A percentile compares a stretch with the other conserved stretches of the same genome.
Conservation (phyloP, 2,113 vertebrate species). For the Xyrauchen texanus region DNA sequence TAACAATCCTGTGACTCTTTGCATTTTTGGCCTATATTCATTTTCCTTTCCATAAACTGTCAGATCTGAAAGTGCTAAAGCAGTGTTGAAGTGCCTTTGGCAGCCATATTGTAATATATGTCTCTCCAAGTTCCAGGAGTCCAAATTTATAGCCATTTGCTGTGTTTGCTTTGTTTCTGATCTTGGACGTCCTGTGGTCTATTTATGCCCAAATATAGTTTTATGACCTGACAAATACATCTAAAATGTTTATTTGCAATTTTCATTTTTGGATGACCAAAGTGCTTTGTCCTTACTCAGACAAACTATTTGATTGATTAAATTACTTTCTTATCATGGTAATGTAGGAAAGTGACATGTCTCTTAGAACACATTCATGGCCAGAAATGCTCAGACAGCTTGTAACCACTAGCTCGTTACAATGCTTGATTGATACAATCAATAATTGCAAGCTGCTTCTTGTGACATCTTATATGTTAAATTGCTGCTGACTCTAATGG, state of each 20-base stretch:
- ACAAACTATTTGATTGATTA: constrained; percentile 7
- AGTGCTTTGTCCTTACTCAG: neutral
- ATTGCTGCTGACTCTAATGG: constrained; percentile 32
- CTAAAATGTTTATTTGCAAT: constrained; percentile 13
- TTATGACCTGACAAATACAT: neutral
- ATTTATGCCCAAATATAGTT: neutral
- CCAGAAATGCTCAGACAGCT: neutral
- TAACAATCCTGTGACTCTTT: too few species aligned
- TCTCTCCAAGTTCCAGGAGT: neutral
- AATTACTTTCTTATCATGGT: constrained; percentile 23
- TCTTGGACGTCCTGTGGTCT: neutral
- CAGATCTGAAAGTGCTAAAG: constrained; percentile 2
- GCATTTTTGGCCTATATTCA: neutral
- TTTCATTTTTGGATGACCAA: constrained; percentile 1
- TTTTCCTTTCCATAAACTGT: neutral
- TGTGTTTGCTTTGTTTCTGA: neutral
- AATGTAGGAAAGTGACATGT: neutral
- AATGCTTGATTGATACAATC: constrained; percentile 14
- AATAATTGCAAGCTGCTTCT: constrained; percentile 30
- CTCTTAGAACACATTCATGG: constrained; percentile 5
- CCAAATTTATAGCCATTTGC: neutral
- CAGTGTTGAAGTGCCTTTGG: neutral
- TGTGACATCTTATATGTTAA: constrained; percentile 9
- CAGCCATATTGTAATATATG: neutral
- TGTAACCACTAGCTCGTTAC: constrained; percentile 4